Conservation (phyloP, 2,797 vertebrate species). For the Tadarida brasiliensis region DNA sequence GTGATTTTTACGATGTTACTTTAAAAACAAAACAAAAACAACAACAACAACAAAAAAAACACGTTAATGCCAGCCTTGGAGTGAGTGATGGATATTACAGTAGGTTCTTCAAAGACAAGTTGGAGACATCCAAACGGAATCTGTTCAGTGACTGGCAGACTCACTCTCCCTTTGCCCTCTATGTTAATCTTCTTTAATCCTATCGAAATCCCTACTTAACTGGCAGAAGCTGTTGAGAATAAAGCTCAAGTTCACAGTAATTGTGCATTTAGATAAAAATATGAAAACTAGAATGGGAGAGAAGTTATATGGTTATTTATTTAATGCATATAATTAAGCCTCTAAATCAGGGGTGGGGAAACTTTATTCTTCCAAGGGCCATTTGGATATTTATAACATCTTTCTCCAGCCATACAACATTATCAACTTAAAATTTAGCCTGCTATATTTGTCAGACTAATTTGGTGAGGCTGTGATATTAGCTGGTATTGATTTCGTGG, state of each 20-base stretch:
- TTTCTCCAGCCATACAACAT: too few species aligned
- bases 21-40: not conserved
- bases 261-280: slow-evolving; percentile 29
- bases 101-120: not conserved
- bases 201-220: slow-evolving; percentile 80
- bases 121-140: not conserved
- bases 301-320: not conserved
- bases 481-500: too few species aligned
- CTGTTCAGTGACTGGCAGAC: slow-evolving; percentile 49
- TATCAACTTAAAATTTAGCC: too few species aligned
- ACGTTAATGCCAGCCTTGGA: not conserved
- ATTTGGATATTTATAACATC: too few species aligned
- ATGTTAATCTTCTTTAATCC: slow-evolving; percentile 86
- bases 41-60: not conserved
- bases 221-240: slow-evolving; percentile 70
- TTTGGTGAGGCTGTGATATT: too few species aligned
- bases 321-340: not conserved
- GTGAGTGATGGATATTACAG: not conserved
- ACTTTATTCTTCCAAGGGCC: too few species aligned
- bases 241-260: slow-evolving; percentile 50
- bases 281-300: slow-evolving; percentile 32
- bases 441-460: too few species aligned
- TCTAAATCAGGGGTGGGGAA: not conserved
- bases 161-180: slow-evolving; percentile 86
- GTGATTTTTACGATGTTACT: not conserved